Percentiles rank a stretch among this genome's conserved stretches.
These are phyloP conservation scores for Drosophila sordidula DNA, from an alignment of 2,888 invertebrate species.

Conservation along the genomic window DNA sequence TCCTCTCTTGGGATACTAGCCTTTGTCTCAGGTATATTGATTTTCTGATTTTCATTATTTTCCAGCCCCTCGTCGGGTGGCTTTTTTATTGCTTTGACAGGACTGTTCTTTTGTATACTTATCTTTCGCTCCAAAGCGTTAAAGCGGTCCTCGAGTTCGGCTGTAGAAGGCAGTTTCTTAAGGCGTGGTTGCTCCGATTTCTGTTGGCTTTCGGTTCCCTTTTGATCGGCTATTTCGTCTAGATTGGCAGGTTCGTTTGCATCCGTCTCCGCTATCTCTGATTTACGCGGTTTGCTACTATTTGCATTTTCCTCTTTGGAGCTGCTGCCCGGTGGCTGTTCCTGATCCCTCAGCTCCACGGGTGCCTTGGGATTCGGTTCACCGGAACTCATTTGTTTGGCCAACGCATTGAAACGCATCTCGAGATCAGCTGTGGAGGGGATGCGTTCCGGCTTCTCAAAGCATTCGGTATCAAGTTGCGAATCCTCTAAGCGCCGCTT, in stretches of 20 bases:
- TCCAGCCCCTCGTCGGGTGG: conserved; percentile 71
- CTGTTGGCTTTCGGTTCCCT: background rate
- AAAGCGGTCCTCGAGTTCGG: conserved; percentile 78
- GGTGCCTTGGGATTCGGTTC: conserved; percentile 57
- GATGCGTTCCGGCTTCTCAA: conserved; percentile 59
- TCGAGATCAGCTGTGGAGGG: conserved; percentile 73
- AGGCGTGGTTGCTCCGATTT: conserved; percentile 42
- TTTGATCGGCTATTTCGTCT: conserved; percentile 27
- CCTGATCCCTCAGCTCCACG: conserved; percentile 45
- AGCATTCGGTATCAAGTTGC: conserved; percentile 1
- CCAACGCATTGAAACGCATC: conserved; percentile 61
- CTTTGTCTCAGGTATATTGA: background rate
- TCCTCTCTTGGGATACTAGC: background rate
- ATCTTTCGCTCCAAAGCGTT: conserved; percentile 74
- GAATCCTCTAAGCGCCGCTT: conserved; percentile 39
- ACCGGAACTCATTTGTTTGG: conserved; percentile 63
- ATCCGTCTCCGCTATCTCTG: conserved; percentile 28
- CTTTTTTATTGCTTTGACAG: conserved; percentile 70
- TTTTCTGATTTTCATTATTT: background rate
- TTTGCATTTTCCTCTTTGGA: conserved; percentile 43
- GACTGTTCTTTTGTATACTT: conserved; percentile 62
- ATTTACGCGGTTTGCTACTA: conserved; percentile 34
- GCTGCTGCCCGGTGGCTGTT: conserved; percentile 26
- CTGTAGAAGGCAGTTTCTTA: conserved; percentile 75
- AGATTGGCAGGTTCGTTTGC: conserved; percentile 22